A percentile compares a stretch with the other conserved stretches of the same genome.
phyloP scores from a whole-genome alignment of 2,797 vertebrate species.

The Sphaeramia orbicularis region DNA sequence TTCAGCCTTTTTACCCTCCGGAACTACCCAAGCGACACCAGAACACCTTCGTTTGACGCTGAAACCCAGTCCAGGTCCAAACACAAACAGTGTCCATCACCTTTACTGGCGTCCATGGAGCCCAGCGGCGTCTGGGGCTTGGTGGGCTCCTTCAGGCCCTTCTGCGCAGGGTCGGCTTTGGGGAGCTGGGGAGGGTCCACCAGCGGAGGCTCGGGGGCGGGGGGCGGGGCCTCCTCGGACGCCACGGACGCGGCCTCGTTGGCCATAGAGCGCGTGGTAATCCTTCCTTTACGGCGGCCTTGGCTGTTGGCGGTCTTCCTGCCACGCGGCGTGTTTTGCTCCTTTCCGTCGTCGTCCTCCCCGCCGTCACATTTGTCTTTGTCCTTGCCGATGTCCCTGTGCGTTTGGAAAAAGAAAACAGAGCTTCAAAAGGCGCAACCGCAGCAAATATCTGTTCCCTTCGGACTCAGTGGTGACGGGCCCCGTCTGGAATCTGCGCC shows the following conservation, averaged over 20 bases:
- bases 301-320: slow-evolving; percentile 99
- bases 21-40: too few relatives aligned
- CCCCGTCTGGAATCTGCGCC: slow-evolving; percentile 34
- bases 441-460: slow-evolving; percentile 51
- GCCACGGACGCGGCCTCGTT: slow-evolving; percentile 93
- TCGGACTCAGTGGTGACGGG: slow-evolving; percentile 60
- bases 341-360: slow-evolving; percentile 96
- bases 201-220: slow-evolving; percentile 85
- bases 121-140: slow-evolving; percentile 78
- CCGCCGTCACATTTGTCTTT: slow-evolving; percentile 94
- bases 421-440: slow-evolving; percentile 44
- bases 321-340: slow-evolving; percentile 93
- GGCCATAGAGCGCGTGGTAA: slow-evolving; percentile 99
- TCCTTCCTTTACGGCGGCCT: slow-evolving; percentile 95
- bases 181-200: slow-evolving; percentile 79
- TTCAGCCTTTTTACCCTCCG: too few relatives aligned
- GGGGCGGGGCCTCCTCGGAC: slow-evolving; percentile 89
- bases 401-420: slow-evolving; percentile 51
- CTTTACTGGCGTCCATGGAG: slow-evolving; percentile 80
- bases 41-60: too few relatives aligned
- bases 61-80: too few relatives aligned
- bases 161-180: slow-evolving; percentile 81
- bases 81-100: slow-evolving; percentile 59
- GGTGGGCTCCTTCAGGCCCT: slow-evolving; percentile 79
- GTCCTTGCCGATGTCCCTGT: slow-evolving; percentile 92